Base-by-base conservation (phyloP, 2,888 invertebrate genomes). In the Drosophila borborema region DNA sequence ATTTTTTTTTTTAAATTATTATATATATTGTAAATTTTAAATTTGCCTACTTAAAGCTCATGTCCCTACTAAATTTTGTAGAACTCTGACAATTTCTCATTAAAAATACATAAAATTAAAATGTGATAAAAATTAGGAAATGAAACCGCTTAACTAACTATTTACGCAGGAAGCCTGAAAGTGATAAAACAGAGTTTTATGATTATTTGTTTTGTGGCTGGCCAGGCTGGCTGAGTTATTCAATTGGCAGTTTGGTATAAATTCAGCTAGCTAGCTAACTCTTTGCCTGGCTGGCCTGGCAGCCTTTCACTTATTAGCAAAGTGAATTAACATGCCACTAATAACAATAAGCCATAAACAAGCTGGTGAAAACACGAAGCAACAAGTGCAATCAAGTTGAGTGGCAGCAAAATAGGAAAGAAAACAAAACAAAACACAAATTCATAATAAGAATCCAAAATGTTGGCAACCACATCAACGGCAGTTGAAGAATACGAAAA, bases 281-380 rank as follows among this genome's bases (percentile, higher is more conserved):
- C 49, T 10, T 54, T 66, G 64, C n/a, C 46, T 46, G 14, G 20
- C 45, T 46, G 45, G n/a, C n/a, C 23, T 72, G 61, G 18, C 61
- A 63, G 83, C 86, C 86, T 85, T 86, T 83, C 84, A 83, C 77
- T 83, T 86, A 86, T 84, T 86, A 86, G 81, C 87, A 72, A 89
- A 88, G 74, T 79, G 74, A 80, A 89, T 88, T 83, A 86, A 88
- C 86, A 85, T 81, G 74, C 79, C 74, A 71, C 85, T 78, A 81
- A 67, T 68, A 74, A 73, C 71, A 71, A 72, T 72, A 69, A 80
- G 64, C 71, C 65, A 78, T 70, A 76, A 80, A 69, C 70, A 77
- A 74, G 72, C 75, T 76, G 68, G 84, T 72, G 80, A 82, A 87
- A 87, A 87, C 71, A 77, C 77, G 72, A 80, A 81, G 64, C 72